Percentiles rank a stretch among this genome's conserved stretches.
phyloP scores from a whole-genome alignment of 2,888 invertebrate species.

The Epinotia demarniana region DNA sequence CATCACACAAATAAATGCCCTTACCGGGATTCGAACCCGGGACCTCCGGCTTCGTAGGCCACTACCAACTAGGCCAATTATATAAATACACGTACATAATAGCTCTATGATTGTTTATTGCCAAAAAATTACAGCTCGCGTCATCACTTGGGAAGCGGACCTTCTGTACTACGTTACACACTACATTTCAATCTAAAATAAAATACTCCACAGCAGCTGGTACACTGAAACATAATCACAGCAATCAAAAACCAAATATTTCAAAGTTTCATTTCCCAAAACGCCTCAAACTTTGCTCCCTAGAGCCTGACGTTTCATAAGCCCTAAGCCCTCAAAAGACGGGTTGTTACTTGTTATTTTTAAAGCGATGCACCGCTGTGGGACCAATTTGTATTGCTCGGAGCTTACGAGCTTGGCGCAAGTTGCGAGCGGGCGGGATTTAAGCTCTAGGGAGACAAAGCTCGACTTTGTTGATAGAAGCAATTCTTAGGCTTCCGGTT shows the following conservation, averaged over 20 bases:
- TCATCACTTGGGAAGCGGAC: too few relatives aligned
- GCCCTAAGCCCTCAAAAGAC: slow-evolving; percentile 27
- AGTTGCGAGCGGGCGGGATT: slow-evolving; percentile 14
- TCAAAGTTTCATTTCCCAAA: slow-evolving; percentile 25
- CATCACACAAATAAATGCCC: too few relatives aligned
- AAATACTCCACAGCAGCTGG: not conserved
- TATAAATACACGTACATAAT: too few relatives aligned
- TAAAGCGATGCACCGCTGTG: slow-evolving; percentile 55
- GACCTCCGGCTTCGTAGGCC: too few relatives aligned
- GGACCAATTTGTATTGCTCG: slow-evolving; percentile 65
- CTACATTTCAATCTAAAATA: not conserved
- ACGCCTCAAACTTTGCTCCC: slow-evolving; percentile 10
- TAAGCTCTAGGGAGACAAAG: slow-evolving; percentile 5
- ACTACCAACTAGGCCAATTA: too few relatives aligned
- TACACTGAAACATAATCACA: not conserved
- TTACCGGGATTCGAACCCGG: too few relatives aligned
- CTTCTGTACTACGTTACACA: too few relatives aligned
- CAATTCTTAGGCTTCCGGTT: not conserved
- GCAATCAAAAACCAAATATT: slow-evolving; percentile 15
- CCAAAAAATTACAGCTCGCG: too few relatives aligned
- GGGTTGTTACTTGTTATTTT: slow-evolving; percentile 61
- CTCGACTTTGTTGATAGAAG: not conserved
- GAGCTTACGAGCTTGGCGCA: slow-evolving; percentile 15
- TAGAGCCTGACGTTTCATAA: slow-evolving; percentile 8
- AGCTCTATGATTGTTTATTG: too few relatives aligned